Base-by-base conservation (phyloP, 2,113 vertebrate species). In the Engystomops pustulosus region DNA sequence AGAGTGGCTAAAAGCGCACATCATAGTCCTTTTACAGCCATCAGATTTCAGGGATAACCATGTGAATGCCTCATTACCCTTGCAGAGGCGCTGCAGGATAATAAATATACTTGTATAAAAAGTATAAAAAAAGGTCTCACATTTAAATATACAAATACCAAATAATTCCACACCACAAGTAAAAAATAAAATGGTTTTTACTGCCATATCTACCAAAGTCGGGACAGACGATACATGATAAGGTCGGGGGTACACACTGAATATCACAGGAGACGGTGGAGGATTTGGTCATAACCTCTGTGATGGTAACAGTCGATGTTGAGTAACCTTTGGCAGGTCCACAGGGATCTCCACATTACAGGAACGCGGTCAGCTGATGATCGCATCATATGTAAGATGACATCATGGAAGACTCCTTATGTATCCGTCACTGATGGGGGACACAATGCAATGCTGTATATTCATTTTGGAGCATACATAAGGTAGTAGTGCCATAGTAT, bases 391-490 rank as follows among this genome's bases (percentile, higher is more conserved):
- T 55, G 34, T 78, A 36, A 41, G 30, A 38, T 11, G 27, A 53
- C 7, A 10, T 20, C 5, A 10, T 55, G 71, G 45, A 51, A 74
- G 74, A 60, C 11, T 38, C 75, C 53, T 17, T 1, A 74, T 70
- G 20, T 23, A 75, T 20, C 47, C 30, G 4, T 4, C 45, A 53
- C 17, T 6, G n/a, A 79, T 84, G 85, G 71, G n/a, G 84, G 25
- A 55, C 83, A 83, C 87, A 58, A 83, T 86, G 10, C 14, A n/a
- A 78, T n/a, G 14, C 20, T 30, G 83, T 44, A 58, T 81, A 79
- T 38, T 83, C 14, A 27, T 58, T 38, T 20, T n/a, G 34, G 32
- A 27, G 7, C 23, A 27, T 45, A 72, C 41, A 30, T 47, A 18
- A 20, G 30, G 30, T 34, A 18, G 27, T 34, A 18, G 58, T 25